Percentiles rank a stretch among this genome's conserved stretches.
These are phyloP conservation scores for Parasteatoda lunata DNA, from an alignment of 2,888 invertebrate genomes.

Conservation along the genomic window DNA sequence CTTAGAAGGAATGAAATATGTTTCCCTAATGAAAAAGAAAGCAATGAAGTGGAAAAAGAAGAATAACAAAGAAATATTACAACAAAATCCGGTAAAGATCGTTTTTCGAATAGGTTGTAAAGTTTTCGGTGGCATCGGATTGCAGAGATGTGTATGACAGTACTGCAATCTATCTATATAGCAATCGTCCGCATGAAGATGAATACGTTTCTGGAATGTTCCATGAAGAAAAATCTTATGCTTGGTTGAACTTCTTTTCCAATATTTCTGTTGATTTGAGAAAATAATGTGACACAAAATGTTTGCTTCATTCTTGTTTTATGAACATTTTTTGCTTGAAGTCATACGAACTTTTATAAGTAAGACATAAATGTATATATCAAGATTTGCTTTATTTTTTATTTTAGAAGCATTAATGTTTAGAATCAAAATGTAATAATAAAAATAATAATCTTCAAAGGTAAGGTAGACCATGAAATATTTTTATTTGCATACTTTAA, in stretches of 20 bases:
- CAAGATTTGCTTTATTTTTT: too few species aligned
- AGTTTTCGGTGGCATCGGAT: slow-evolving; percentile 14
- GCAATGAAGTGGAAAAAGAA: background rate
- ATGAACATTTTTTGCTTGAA: too few species aligned
- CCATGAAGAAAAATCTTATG: background rate
- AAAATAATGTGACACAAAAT: background rate
- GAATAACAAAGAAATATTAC: background rate
- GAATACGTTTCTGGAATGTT: slow-evolving; percentile 20
- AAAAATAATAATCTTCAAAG: too few species aligned
- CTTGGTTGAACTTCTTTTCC: background rate
- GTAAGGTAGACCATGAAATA: too few species aligned
- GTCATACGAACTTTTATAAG: too few species aligned
- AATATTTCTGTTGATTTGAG: background rate
- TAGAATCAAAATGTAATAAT: too few species aligned
- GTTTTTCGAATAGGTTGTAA: slow-evolving; percentile 13
- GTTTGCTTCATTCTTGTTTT: too few species aligned
- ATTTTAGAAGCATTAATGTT: too few species aligned
- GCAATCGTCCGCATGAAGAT: slow-evolving; percentile 17
- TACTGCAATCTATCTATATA: slow-evolving; percentile 22
- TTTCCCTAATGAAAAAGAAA: slow-evolving; percentile 45
- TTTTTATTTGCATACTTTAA: too few species aligned
- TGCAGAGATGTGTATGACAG: slow-evolving; percentile 6
- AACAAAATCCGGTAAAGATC: slow-evolving; percentile 13
- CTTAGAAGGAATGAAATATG: slow-evolving; percentile 18
- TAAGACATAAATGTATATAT: too few species aligned